Evolutionary conservation across 2,797 vertebrate species (phyloP), one percentile per base, ranked within the genome.

Genomic region (Parotocinclus haroldoi): DNA sequence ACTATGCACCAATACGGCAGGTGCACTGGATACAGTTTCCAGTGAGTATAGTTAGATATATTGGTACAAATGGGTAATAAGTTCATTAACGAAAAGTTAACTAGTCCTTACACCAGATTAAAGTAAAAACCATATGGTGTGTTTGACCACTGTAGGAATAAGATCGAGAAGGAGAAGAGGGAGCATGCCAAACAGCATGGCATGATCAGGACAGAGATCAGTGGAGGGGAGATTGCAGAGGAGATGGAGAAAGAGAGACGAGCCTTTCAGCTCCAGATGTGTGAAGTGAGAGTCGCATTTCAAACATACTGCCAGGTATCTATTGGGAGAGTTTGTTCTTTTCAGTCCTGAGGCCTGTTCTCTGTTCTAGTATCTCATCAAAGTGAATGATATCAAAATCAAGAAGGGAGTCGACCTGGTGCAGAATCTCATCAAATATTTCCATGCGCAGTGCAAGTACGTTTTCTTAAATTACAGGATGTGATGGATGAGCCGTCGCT

Each of bases 391-490:
- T 89, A 98, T 99, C 85, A 98, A 99, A 82, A 91, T 93, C 76
- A 98, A 98, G 84, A 99, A 99, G 81, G 94, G 96, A 13, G 95
- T 91, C 10, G 96, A 99, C 82, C 89, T 98, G 76, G 92, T 99
- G 66, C 96, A 98, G 85, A 97, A 96, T 86, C 89, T 99, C 81
- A 93, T 99, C 85, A 98, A 99, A 76, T 99, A 93, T 79, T 99
- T 95, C 80, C 96, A 99, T 40, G 96, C 96, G 69, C 96, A 99
- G 73, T 97, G 94, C 96, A 99, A 99, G 96, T 98, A 92, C 74
- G 93, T 18, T 0, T 50, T 4, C 14, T 19, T 10, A 17, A 11
- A 7, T n/a, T 9, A 61, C 1, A 27, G 16, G 14, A 27, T 52
- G 7, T 16, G 4, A 7, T 37, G 42, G 58, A 39, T 56, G 11